Base-by-base conservation (phyloP, 2,888 invertebrate genomes). In the Ophion ventricosus region DNA sequence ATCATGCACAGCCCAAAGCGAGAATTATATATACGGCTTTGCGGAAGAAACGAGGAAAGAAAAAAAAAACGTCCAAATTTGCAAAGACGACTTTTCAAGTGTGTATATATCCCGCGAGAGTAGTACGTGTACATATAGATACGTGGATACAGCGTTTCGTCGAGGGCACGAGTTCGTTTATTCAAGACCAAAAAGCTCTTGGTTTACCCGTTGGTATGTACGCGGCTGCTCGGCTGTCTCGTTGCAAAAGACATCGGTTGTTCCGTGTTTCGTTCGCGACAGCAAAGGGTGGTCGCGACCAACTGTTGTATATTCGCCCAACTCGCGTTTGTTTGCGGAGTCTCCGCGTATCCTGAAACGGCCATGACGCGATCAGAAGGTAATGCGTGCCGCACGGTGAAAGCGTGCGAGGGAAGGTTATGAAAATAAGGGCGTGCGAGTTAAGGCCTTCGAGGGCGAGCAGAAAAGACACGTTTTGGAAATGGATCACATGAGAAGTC, bases 81-180 rank as follows among this genome's bases (percentile, higher is more conserved):
- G 67, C 83, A 63, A 54, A 78, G 63, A 79, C 64, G 70, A 80
- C 70, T 64, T 59, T 83, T 26, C 25, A 26, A 79, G 54, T 70
- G 54, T 74, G 43, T 63, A 49, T 63, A 49, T 26, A n/a, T 73
- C 57, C 40, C 25, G 26, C 7, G 14, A 14, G 56, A 25, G 49
- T 23, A 23, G 61, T 14, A 25, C 61, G 61, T 23, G 59, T 54
- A 11, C 49, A 54, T 54, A 11, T 54, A 29, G 29, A 29, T 17
- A 10, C 35, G 64, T 40, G 64, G n/a, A 64, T 8, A n/a, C 20
- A 29, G 64, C 29, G 66, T n/a, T 5, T 43, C 43, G 66, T 29
- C 5, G 43, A 64, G 17, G n/a, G 25, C 23, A 25, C 49, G 43
- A 49, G 43, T 20, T 17, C 20, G 67, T 64, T 64, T 35, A 64